Evolutionary conservation across 2,797 vertebrate species (phyloP).

Genomic region (Gymnodraco acuticeps): DNA sequence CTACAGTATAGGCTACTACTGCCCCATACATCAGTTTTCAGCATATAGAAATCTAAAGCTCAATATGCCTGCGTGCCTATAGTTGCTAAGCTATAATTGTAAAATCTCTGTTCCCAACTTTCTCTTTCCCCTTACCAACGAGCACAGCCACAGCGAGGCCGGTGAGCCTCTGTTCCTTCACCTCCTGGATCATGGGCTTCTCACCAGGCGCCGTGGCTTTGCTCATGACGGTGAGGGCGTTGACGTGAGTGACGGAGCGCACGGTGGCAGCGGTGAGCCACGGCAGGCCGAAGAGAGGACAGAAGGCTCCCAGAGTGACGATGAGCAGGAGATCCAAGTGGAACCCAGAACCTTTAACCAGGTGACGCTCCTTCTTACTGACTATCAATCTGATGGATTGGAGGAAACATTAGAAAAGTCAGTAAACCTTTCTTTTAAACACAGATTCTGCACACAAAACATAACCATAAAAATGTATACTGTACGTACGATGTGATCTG

Average conservation of each 20-base stretch:
- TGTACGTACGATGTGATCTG: slow-evolving; percentile 96
- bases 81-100: not conserved
- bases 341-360: slow-evolving; percentile 96
- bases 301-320: slow-evolving; percentile 93
- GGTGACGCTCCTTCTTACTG: slow-evolving; percentile 94
- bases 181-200: slow-evolving; percentile 92
- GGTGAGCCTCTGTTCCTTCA: slow-evolving; percentile 93
- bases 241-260: slow-evolving; percentile 96
- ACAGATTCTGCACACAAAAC: not conserved
- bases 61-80: not conserved
- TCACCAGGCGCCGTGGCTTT: slow-evolving; percentile 96
- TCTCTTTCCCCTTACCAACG: slow-evolving; percentile 86
- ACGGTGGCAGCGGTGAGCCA: slow-evolving; percentile 98
- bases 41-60: not conserved
- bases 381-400: slow-evolving; percentile 90
- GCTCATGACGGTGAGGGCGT: slow-evolving; percentile 97
- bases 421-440: not conserved
- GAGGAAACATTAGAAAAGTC: not conserved
- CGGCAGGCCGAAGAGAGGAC: slow-evolving; percentile 94
- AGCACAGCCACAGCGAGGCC: slow-evolving; percentile 92
- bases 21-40: not conserved
- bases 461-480: not conserved
- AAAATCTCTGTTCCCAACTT: not conserved
- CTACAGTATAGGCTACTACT: no score
- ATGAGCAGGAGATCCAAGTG: slow-evolving; percentile 97